phyloP scores from a whole-genome alignment of 2,888 invertebrate genomes.

The Beris chalybata region DNA sequence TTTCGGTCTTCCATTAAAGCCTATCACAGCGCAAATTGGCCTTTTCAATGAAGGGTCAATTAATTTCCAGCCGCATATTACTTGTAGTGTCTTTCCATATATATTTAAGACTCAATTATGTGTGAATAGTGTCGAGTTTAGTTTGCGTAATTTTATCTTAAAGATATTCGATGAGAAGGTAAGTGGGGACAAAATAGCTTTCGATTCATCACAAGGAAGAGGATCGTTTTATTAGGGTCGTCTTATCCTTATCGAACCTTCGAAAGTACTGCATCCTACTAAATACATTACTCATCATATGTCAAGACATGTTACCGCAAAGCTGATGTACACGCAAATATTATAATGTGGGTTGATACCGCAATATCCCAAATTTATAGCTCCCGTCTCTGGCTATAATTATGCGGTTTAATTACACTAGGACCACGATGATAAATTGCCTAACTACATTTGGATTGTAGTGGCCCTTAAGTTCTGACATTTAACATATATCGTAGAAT shows the following conservation, averaged over 20 bases:
- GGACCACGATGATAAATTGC: slow-evolving; percentile 12
- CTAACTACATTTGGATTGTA: slow-evolving; percentile 16
- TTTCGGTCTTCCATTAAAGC: no score
- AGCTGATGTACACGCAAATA: not conserved
- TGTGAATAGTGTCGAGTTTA: no score
- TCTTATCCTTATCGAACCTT: no score
- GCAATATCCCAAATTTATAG: slow-evolving; percentile 16
- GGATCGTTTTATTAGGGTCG: no score
- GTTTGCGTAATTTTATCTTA: no score
- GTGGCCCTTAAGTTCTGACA: not conserved
- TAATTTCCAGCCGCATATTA: not conserved
- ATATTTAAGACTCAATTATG: no score
- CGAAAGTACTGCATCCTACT: no score
- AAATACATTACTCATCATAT: slow-evolving; percentile 5
- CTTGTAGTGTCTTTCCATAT: no score
- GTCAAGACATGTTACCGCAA: slow-evolving; percentile 1
- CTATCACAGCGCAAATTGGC: not conserved
- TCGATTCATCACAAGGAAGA: no score
- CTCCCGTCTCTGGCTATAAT: slow-evolving; percentile 6
- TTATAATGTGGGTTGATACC: not conserved
- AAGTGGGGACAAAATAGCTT: no score
- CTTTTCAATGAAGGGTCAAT: slow-evolving; percentile 5
- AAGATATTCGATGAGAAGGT: no score
- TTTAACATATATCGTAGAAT: no score
- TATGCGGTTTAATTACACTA: slow-evolving; percentile 19